These are phyloP conservation scores for Drosophila kikkawai DNA, from an alignment of 1,140 invertebrate genomes.

Conservation along the genomic window DNA sequence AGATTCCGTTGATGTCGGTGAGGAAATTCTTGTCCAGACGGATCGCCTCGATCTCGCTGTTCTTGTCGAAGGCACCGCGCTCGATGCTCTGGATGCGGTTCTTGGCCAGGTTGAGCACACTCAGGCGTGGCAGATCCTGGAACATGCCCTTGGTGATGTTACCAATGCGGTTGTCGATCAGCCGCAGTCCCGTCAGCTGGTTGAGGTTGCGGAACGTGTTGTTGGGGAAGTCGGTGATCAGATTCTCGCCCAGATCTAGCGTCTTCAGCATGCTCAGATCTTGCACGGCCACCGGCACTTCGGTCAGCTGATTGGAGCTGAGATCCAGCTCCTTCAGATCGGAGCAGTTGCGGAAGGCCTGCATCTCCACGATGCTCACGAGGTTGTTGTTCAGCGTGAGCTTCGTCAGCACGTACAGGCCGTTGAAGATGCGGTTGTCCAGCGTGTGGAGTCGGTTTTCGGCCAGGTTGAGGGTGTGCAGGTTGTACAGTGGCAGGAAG, in stretches of 20 bases:
- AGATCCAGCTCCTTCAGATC: conserved; percentile 92
- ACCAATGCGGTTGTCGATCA: conserved; percentile 93
- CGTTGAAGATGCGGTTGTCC: conserved; percentile 91
- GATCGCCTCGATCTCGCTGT: conserved; percentile 91
- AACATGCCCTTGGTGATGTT: conserved; percentile 91
- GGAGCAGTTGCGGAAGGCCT: conserved; percentile 93
- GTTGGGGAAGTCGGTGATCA: conserved; percentile 90
- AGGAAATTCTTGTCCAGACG: conserved; percentile 92
- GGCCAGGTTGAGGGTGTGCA: conserved; percentile 92
- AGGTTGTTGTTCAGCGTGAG: conserved; percentile 92
- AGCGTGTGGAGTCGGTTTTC: conserved; percentile 91
- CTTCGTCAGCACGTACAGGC: conserved; percentile 92
- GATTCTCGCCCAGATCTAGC: conserved; percentile 93
- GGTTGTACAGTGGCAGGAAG: conserved; percentile 92
- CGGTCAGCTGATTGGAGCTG: conserved; percentile 91
- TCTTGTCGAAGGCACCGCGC: conserved; percentile 90
- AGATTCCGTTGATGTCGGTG: conserved; percentile 91
- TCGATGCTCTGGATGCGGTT: conserved; percentile 92
- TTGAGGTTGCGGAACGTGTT: conserved; percentile 90
- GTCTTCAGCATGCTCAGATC: conserved; percentile 91
- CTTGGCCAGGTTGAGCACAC: conserved; percentile 92
- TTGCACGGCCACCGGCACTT: conserved; percentile 90
- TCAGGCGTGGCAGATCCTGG: conserved; percentile 89
- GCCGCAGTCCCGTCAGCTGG: conserved; percentile 91
- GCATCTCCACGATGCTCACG: conserved; percentile 89